Evolutionary conservation across 2,113 vertebrate genomes (phyloP).

Genomic region (Pollimyrus isidori): DNA sequence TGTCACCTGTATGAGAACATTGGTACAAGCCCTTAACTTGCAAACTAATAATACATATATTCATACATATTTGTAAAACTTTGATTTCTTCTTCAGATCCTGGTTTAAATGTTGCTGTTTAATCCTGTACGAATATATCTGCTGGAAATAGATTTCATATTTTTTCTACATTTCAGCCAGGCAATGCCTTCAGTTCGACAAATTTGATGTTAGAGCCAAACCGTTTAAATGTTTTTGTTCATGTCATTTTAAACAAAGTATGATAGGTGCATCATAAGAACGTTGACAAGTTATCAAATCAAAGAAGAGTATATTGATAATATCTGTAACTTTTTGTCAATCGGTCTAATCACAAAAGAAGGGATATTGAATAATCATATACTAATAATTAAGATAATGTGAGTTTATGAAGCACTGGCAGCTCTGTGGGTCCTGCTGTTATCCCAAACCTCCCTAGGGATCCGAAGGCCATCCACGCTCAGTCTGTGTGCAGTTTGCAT

Average conservation of each 20-base stretch:
- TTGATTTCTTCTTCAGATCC: neutral
- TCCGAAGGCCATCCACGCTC: neutral
- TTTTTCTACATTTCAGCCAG: neutral
- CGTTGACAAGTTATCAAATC: neutral
- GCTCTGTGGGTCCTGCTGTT: neutral
- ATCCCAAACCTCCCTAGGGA: neutral
- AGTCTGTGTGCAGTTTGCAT: neutral
- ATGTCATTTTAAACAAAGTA: neutral
- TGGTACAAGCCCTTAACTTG: neutral
- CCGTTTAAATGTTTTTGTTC: neutral
- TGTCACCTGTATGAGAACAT: neutral
- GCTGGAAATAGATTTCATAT: neutral
- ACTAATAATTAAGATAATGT: neutral
- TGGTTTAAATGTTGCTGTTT: neutral
- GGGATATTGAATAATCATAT: neutral
- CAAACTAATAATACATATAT: neutral
- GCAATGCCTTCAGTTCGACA: neutral
- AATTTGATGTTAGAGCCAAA: neutral
- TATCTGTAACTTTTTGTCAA: neutral
- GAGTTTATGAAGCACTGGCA: neutral
- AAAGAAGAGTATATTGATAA: neutral
- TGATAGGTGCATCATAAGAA: neutral
- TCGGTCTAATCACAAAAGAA: neutral
- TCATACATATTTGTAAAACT: neutral
- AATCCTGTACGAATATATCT: neutral